A percentile compares a stretch with the other conserved stretches of the same genome.
These are phyloP conservation scores for Laspeyria flexula DNA, from an alignment of 2,888 invertebrate genomes.

Conservation along the genomic window DNA sequence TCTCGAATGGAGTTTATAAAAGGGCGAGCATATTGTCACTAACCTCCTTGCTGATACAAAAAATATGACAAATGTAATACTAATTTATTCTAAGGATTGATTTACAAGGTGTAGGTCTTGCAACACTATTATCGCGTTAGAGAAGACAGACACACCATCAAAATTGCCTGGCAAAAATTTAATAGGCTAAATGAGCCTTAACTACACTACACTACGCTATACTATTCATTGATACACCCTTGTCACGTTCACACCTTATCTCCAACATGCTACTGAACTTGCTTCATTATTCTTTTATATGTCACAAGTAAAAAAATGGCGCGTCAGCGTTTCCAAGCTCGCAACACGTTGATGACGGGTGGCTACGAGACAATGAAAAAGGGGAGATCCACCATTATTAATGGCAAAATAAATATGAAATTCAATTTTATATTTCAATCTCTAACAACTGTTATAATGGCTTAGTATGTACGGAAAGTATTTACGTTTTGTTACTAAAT, in stretches of 20 bases:
- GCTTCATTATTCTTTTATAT: slow-evolving; percentile 55
- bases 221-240: slow-evolving; percentile 15
- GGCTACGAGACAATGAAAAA: slow-evolving; percentile 37
- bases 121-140: too few relatives aligned
- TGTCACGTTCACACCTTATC: slow-evolving; percentile 34
- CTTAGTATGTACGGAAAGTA: slow-evolving; percentile 23
- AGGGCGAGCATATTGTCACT: too few relatives aligned
- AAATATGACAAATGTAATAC: too few relatives aligned
- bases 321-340: slow-evolving; percentile 54
- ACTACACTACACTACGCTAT: too few relatives aligned
- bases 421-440: slow-evolving; percentile 44
- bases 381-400: slow-evolving; percentile 37
- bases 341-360: slow-evolving; percentile 30
- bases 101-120: too few relatives aligned
- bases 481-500: slow-evolving; percentile 5
- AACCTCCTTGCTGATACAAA: too few relatives aligned
- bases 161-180: too few relatives aligned
- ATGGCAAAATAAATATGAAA: slow-evolving; percentile 50
- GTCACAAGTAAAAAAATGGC: slow-evolving; percentile 60
- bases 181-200: too few relatives aligned
- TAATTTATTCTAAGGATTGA: too few relatives aligned
- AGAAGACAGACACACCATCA: too few relatives aligned
- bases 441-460: slow-evolving; percentile 18
- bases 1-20: too few relatives aligned
- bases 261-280: slow-evolving; percentile 42